Percentiles rank a stretch among this genome's conserved stretches.
phyloP scores from a whole-genome alignment of 1,140 invertebrate genomes.

The Sipha flava region DNA sequence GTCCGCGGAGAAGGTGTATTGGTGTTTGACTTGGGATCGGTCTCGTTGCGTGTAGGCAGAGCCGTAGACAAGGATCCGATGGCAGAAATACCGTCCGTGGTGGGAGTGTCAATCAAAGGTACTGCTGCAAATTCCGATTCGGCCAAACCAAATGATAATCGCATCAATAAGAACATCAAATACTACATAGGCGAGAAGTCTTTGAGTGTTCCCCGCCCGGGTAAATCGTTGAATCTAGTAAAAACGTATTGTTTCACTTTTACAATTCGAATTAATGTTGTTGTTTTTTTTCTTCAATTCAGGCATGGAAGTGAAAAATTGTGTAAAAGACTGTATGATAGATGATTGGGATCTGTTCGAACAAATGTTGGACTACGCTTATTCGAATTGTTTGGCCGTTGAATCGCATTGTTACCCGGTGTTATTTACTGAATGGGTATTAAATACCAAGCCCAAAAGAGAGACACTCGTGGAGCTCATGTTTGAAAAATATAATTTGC shows the following conservation, averaged over 20 bases:
- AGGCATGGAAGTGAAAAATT: constrained; percentile 60
- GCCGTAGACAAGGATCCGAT: constrained; percentile 82
- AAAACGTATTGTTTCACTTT: neutral
- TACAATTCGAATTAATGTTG: too few species aligned
- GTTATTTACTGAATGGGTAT: constrained; percentile 77
- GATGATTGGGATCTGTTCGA: constrained; percentile 90
- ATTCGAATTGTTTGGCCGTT: constrained; percentile 65
- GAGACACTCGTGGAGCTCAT: constrained; percentile 80
- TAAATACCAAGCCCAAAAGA: constrained; percentile 69
- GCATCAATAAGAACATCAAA: constrained; percentile 51
- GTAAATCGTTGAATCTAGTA: neutral
- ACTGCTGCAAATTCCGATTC: constrained; percentile 41
- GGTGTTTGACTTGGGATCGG: constrained; percentile 92
- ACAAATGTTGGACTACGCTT: constrained; percentile 70
- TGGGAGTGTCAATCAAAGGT: constrained; percentile 57
- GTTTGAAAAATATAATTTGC: constrained; percentile 87
- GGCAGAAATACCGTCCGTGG: constrained; percentile 68
- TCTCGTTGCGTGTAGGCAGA: constrained; percentile 75
- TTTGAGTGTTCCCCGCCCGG: constrained; percentile 76
- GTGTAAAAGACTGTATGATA: constrained; percentile 80
- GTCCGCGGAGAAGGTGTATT: constrained; percentile 84
- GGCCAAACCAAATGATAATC: too few species aligned
- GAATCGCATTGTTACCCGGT: constrained; percentile 73
- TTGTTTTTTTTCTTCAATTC: neutral
- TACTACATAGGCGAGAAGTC: constrained; percentile 69